Conservation (phyloP, 2,797 vertebrate genomes). For the Bradypus variegatus region DNA sequence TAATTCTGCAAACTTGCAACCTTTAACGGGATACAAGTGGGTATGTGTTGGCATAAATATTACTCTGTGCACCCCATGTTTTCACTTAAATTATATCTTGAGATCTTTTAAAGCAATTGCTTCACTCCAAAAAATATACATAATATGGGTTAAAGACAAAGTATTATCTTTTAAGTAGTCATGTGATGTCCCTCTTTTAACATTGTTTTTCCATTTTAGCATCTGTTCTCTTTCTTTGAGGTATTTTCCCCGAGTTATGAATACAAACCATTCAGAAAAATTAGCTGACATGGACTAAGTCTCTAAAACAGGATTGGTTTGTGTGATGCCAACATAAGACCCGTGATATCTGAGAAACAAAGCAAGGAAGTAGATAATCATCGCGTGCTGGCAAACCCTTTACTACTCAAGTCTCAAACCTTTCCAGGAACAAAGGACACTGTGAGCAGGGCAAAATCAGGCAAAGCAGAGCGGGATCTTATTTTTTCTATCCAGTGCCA, state of each 20-base stretch:
- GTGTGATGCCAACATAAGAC: neutral
- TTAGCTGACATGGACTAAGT: neutral
- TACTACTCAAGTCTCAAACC: neutral
- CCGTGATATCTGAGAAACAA: neutral
- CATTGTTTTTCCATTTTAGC: neutral
- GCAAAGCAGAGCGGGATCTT: rapidly evolving
- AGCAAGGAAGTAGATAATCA: neutral
- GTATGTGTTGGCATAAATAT: neutral
- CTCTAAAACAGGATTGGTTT: neutral
- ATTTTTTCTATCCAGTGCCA: rapidly evolving
- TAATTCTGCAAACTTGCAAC: neutral
- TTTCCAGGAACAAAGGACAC: neutral
- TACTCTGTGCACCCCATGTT: neutral
- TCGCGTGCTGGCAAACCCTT: neutral
- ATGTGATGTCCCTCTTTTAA: neutral
- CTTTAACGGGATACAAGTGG: too few relatives aligned
- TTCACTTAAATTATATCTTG: neutral
- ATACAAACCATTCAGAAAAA: neutral
- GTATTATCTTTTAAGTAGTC: neutral
- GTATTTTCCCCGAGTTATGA: neutral
- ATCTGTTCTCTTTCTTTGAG: neutral
- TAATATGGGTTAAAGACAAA: neutral
- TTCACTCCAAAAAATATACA: neutral
- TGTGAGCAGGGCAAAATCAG: neutral
- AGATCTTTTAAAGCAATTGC: neutral